Base-by-base conservation (phyloP, 2,113 vertebrate genomes). In the Galeopterus variegatus region DNA sequence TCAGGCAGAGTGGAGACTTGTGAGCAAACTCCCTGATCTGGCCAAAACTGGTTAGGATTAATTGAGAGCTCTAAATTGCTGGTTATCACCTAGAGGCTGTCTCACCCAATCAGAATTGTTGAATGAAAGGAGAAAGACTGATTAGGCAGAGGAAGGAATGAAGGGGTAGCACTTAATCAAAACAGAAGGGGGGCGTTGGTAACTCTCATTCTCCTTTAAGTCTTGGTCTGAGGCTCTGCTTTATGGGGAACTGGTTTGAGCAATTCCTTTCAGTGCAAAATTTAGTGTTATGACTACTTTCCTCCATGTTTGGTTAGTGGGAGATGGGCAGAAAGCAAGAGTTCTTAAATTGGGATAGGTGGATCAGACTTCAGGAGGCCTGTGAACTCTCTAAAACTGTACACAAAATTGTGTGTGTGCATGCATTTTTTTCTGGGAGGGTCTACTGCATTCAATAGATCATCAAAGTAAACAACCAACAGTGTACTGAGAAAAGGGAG, bases 371-470 rank as follows among this genome's bases (percentile, higher is more conserved):
- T 90, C 2, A 8, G 26, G 64, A 58, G 41, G 73, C 58, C 84
- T 36, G 67, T 58, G 48, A 92, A 85, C n/a, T 85, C 67, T 75
- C 33, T 89, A 45, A 94, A 94, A 72, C 52, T 69, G 1, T 50
- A 54, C 52, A 17, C 31, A 50, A 64, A 81, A 54, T 81, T 73
- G 60, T 36, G 36, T n/a, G n/a, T 14, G 2, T 28, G 6, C 17
- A 11, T 58, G 48, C 5, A 36, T 93, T 70, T 45, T 88, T 90
- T 79, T 56, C 76, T 79, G 24, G n/a, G 41, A 65, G 33, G 88
- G 60, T 70, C 19, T 41, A 41, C 12, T 45, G 28, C 8, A 31
- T 62, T 79, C 21, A 50, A 52, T 28, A 58, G 31, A 67, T 50
- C 45, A 76, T 72, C 15, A 67, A 60, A 87, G 15, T 65, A 67